Evolutionary conservation across 2,888 invertebrate genomes (phyloP), one percentile per base, ranked within the genome.

Genomic region (Pyrochroa serraticornis): DNA sequence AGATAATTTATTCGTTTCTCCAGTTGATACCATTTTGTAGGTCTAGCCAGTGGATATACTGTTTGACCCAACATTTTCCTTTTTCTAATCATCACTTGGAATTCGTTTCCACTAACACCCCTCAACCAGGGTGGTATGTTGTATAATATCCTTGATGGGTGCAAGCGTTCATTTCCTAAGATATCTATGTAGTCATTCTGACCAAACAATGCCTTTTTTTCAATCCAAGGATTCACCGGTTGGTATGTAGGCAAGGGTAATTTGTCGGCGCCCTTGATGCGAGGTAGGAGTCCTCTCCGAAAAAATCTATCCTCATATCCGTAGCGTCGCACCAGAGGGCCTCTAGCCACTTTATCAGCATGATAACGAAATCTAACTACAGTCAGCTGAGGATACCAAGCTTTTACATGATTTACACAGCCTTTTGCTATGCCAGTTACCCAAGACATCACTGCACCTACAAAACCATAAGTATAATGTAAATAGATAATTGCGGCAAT

Each of bases 131-230:
- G 79, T 0, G 97, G 97, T 5, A 95, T 85, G 59, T 89, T 87
- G 72, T 95, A 95, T 8, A 95, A 78, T 8, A 96, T 86, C 74
- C 87, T 89, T 0, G 91, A 88, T 0, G 97, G 97, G 76, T 95
- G 93, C 52, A 87, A 63, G 9, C 83, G 83, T 32, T 92, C 93
- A 72, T 90, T 87, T 1, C 97, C 97, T 47, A 98, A 82, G 56
- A 98, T 95, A 77, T 98, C 97, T 64, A 97, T 95, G 74, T 97
- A 97, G 79, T 97, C 97, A 81, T 97, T 97, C 77, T 96, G 96
- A 0, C 97, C 97, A 81, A 92, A 95, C 0, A 94, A 77, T 1
- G 95, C 94, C 71, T 85, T 85, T 68, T 87, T 89, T 66, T 87
- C 84, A 0, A 81, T 74, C 96, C 96, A 97, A 0, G 79, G 72